phyloP scores from a whole-genome alignment of 2,888 invertebrate species.

The Melikaiella ostensackeni region DNA sequence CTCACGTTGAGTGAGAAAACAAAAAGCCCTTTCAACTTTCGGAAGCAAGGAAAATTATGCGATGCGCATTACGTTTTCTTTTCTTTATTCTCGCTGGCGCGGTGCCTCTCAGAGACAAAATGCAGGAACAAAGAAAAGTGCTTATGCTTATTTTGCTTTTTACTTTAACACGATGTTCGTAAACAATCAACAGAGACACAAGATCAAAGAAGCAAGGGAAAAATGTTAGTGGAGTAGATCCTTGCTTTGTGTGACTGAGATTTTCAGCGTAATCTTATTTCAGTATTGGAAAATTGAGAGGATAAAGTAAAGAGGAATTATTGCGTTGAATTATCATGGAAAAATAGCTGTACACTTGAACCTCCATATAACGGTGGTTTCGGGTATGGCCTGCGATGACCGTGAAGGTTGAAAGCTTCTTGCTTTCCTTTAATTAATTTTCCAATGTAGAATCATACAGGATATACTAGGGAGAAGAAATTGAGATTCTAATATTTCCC shows the following conservation, averaged over 20 bases:
- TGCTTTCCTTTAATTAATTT: too few species aligned
- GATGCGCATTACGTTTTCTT: neutral
- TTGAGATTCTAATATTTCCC: too few species aligned
- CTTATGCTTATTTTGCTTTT: conserved; percentile 10
- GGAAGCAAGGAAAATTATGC: neutral
- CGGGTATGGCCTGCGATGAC: too few species aligned
- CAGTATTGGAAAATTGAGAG: neutral
- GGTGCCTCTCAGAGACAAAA: neutral
- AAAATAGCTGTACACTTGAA: too few species aligned
- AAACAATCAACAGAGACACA: neutral
- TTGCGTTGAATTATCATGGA: neutral
- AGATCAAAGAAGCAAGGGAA: neutral
- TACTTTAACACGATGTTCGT: conserved; percentile 1
- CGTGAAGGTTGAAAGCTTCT: too few species aligned
- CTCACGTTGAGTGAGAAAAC: neutral
- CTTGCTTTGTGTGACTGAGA: neutral
- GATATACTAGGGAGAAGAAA: too few species aligned
- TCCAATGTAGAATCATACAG: too few species aligned
- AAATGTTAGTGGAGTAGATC: neutral
- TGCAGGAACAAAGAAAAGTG: neutral
- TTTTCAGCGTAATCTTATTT: neutral
- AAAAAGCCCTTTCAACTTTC: neutral
- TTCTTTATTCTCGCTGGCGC: neutral
- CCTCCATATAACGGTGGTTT: too few species aligned
- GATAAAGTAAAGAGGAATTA: neutral